phyloP scores from a whole-genome alignment of 2,113 vertebrate species.

The Mandrillus leucophaeus region DNA sequence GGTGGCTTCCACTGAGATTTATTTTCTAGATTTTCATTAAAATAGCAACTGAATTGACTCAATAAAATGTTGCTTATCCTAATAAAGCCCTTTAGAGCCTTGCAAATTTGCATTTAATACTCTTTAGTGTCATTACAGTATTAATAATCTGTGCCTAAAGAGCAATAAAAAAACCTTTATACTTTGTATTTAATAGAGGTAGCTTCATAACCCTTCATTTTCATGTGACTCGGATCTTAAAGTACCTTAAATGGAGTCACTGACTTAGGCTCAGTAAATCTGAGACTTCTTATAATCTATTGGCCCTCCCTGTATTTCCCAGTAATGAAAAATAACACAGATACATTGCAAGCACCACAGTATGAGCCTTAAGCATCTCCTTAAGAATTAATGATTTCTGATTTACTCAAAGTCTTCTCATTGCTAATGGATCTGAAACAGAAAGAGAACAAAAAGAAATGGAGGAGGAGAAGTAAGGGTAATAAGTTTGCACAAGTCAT shows the following conservation, averaged over 20 bases:
- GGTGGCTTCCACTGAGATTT: conserved; percentile 75
- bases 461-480: not conserved
- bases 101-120: conserved; percentile 84
- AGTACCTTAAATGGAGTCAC: conserved; percentile 17
- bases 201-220: conserved; percentile 73
- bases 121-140: conserved; percentile 81
- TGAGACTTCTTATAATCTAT: not conserved
- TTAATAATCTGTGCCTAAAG: conserved; percentile 85
- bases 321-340: not conserved
- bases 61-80: conserved; percentile 80
- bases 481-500: not conserved
- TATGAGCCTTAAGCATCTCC: not conserved
- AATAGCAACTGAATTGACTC: conserved; percentile 78
- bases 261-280: not conserved
- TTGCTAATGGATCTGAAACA: not conserved
- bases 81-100: conserved; percentile 82
- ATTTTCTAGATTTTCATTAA: conserved; percentile 81
- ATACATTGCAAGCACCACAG: not conserved
- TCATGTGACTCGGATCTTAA: not conserved
- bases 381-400: not conserved
- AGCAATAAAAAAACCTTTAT: conserved; percentile 70
- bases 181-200: conserved; percentile 78
- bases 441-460: not conserved
- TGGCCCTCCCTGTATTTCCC: not conserved
- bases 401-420: not conserved